Percentiles rank a stretch among this genome's conserved stretches.
phyloP scores from a whole-genome alignment of 2,113 vertebrate genomes.

The Melanerpes formicivorus region DNA sequence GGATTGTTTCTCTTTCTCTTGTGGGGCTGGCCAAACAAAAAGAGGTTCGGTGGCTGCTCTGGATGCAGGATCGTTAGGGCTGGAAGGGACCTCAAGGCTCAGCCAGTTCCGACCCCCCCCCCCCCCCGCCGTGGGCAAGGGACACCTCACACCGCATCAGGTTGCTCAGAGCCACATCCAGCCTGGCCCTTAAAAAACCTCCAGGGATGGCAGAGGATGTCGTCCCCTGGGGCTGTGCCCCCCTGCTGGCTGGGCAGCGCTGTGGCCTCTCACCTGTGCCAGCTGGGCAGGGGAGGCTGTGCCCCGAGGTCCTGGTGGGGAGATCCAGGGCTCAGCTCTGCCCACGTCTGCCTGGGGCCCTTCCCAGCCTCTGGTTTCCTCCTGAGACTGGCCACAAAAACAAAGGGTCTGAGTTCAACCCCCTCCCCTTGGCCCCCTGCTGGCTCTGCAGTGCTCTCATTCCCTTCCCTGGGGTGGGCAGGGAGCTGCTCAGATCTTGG shows the following conservation, averaged over 20 bases:
- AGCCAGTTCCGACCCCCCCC: no score
- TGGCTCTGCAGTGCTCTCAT: accelerated
- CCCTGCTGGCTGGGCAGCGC: accelerated
- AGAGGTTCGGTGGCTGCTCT: neutral
- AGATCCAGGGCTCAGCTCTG: neutral
- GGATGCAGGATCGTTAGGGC: neutral
- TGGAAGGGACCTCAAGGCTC: no score
- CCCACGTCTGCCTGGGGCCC: neutral
- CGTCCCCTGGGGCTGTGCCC: neutral
- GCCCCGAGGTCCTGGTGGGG: neutral
- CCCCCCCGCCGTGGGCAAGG: no score
- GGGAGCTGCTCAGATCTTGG: neutral
- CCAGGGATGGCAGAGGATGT: accelerated
- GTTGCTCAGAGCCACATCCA: no score
- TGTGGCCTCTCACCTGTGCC: neutral
- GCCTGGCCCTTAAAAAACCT: no score
- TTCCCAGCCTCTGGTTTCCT: neutral
- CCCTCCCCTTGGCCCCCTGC: neutral
- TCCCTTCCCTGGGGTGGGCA: accelerated
- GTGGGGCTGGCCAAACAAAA: neutral
- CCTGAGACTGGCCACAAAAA: neutral
- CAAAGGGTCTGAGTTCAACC: neutral
- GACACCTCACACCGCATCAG: no score
- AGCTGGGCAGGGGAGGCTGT: neutral
- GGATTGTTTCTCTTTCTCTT: neutral